Evolutionary conservation across 1,140 invertebrate species (phyloP).

Genomic region (Spodoptera litura): DNA sequence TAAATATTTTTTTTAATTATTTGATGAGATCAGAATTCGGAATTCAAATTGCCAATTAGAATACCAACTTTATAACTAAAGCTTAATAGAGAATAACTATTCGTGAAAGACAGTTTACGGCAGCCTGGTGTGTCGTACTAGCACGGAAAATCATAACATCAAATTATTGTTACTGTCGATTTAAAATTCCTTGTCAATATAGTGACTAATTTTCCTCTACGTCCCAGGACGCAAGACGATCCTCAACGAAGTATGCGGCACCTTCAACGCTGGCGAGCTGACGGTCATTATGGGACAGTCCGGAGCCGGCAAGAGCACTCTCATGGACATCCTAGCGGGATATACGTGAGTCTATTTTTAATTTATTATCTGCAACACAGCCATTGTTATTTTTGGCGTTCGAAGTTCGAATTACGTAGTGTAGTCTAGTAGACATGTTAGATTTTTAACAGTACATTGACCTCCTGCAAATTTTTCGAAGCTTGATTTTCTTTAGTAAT

Average conservation of each 20-base stretch:
- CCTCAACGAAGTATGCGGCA: slow-evolving; percentile 86
- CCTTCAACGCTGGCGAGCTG: slow-evolving; percentile 88
- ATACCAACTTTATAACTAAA: no score
- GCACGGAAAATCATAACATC: background rate
- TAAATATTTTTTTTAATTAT: no score
- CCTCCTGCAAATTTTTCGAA: no score
- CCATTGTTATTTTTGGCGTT: slow-evolving; percentile 25
- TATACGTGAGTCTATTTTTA: slow-evolving; percentile 80
- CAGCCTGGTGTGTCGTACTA: background rate
- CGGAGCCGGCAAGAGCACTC: slow-evolving; percentile 94
- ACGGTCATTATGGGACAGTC: slow-evolving; percentile 93
- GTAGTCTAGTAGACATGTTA: background rate
- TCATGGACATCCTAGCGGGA: slow-evolving; percentile 89
- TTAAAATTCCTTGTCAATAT: slow-evolving; percentile 6
- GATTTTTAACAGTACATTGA: no score
- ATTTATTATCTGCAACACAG: slow-evolving; percentile 3
- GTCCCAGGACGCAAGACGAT: slow-evolving; percentile 86
- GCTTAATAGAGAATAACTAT: no score
- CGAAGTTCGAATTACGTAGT: slow-evolving; percentile 4
- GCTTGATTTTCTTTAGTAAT: no score
- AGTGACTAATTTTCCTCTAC: slow-evolving; percentile 38
- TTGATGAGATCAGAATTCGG: no score
- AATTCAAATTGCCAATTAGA: no score
- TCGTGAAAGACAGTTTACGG: no score
- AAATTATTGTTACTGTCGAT: background rate